These are phyloP conservation scores for Liasis olivaceus DNA, from an alignment of 2,797 vertebrate genomes.

Conservation along the genomic window DNA sequence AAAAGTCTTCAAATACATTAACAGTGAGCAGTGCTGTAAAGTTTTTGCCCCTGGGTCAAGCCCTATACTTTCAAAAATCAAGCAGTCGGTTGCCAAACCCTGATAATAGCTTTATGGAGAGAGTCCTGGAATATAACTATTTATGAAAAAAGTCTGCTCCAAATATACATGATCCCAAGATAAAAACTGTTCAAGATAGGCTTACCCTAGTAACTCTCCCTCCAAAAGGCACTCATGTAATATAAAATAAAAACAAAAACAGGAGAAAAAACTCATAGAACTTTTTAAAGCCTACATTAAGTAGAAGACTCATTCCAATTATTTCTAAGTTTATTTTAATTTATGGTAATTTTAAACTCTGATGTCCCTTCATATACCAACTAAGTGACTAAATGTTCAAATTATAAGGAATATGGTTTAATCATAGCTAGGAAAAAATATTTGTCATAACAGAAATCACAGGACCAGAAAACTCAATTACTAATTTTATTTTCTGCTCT, in stretches of 20 bases:
- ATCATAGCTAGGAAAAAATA: conserved; percentile 4
- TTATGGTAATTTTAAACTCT: background rate
- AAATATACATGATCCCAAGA: background rate
- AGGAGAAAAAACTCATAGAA: background rate
- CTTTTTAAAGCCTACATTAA: background rate
- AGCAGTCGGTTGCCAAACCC: conserved; percentile 41
- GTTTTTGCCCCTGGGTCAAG: conserved; percentile 67
- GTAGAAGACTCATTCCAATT: background rate
- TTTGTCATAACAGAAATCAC: conserved; percentile 32
- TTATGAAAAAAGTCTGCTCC: background rate
- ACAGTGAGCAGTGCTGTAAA: conserved; percentile 78
- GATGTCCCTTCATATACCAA: background rate
- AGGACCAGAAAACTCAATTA: conserved; percentile 18
- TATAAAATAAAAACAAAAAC: conserved; percentile 14
- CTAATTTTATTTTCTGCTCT: conserved; percentile 49
- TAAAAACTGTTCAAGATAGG: conserved; percentile 30
- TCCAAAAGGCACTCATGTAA: conserved; percentile 11
- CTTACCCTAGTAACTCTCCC: conserved; percentile 32
- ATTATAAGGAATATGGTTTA: conserved; percentile 20
- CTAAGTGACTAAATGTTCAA: background rate
- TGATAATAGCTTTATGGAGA: conserved; percentile 47
- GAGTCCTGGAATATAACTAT: conserved; percentile 24
- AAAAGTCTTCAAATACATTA: conserved; percentile 74
- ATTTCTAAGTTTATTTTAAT: background rate
- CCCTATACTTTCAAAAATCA: conserved; percentile 46